Conservation (phyloP, 2,797 vertebrate species). For the Ibycter americanus region DNA sequence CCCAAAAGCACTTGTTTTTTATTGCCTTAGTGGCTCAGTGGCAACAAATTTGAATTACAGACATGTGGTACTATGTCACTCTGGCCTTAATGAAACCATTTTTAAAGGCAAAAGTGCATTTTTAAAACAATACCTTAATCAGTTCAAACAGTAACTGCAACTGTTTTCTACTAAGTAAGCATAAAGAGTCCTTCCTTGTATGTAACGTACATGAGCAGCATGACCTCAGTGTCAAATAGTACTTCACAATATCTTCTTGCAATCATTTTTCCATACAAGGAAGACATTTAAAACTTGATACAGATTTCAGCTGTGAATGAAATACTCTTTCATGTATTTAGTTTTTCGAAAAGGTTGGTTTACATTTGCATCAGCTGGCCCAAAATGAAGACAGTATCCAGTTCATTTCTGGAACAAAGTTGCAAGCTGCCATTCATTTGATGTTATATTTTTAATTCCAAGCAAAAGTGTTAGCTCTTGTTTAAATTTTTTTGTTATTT, state of each 20-base stretch:
- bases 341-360: neutral
- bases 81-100: conserved; percentile 25
- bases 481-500: neutral
- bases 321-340: conserved; percentile 13
- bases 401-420: conserved; percentile 25
- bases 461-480: neutral
- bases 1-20: neutral
- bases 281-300: conserved; percentile 11
- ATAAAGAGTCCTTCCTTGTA: neutral
- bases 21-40: conserved; percentile 21
- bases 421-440: neutral
- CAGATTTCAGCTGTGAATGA: neutral
- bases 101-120: conserved; percentile 35
- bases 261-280: neutral
- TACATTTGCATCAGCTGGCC: neutral
- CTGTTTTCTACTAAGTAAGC: conserved; percentile 35
- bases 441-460: neutral
- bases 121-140: conserved; percentile 64
- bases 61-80: conserved; percentile 21
- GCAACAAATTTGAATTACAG: conserved; percentile 60
- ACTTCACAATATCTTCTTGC: conserved; percentile 5
- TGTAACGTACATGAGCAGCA: neutral
- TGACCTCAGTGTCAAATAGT: conserved; percentile 24
- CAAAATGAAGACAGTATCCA: neutral
- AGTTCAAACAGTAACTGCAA: conserved; percentile 52